A percentile compares a stretch with the other conserved stretches of the same genome.
Evolutionary conservation across 1,140 invertebrate species (phyloP).

Genomic region (Diplogasteroides magnus): DNA sequence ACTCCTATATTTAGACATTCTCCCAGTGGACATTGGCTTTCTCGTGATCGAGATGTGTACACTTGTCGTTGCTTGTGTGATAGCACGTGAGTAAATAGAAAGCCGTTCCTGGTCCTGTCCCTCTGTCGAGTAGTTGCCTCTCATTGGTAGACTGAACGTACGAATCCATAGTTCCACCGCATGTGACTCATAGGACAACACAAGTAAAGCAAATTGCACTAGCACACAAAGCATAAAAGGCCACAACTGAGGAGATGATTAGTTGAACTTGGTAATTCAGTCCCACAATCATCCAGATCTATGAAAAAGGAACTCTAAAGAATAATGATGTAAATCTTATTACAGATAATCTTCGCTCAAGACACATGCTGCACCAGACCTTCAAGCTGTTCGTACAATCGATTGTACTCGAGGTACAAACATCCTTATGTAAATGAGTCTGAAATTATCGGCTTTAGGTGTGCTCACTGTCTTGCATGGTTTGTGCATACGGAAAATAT

Average conservation of each 20-base stretch:
- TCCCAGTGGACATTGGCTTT: not conserved
- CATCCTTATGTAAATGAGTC: not conserved
- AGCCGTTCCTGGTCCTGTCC: no score
- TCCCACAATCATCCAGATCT: not conserved
- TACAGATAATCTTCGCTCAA: not conserved
- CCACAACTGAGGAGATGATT: no score
- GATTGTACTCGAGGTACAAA: not conserved
- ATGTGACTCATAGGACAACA: no score
- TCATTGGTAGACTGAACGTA: no score
- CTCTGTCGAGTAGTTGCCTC: no score
- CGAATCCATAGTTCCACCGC: no score
- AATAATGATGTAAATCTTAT: no score
- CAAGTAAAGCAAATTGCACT: no score
- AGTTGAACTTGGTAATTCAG: no score
- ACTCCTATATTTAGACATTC: not conserved
- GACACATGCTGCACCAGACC: not conserved
- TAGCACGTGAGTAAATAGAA: not conserved
- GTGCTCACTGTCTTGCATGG: constrained; percentile 62
- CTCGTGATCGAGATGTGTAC: not conserved
- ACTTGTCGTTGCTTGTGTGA: not conserved
- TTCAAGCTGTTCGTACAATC: not conserved
- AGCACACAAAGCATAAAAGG: no score
- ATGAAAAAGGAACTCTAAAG: not conserved
- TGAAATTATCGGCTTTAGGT: not conserved
- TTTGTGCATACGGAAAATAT: constrained; percentile 67